phyloP scores from a whole-genome alignment of 1,140 invertebrate genomes.

The Caenorhabditis inopinata region DNA sequence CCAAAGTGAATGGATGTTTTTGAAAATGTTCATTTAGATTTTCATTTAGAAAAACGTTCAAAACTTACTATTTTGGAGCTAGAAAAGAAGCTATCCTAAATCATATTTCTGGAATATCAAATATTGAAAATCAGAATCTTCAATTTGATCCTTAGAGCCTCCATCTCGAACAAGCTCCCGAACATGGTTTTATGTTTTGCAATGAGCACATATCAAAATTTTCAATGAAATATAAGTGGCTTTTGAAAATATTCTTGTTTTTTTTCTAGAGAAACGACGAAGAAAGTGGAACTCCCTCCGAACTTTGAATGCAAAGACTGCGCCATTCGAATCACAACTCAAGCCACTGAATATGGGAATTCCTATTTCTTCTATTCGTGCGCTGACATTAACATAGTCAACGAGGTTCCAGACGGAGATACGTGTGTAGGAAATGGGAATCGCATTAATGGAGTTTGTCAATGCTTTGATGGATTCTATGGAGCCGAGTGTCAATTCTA shows the following conservation, averaged over 20 bases:
- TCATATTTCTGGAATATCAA: too few relatives aligned
- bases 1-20: too few relatives aligned
- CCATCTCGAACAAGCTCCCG: too few relatives aligned
- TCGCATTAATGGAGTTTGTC: conserved; percentile 45
- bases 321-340: conserved; percentile 80
- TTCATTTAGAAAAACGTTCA: too few relatives aligned
- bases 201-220: too few relatives aligned
- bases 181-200: too few relatives aligned
- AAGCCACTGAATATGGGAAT: conserved; percentile 83
- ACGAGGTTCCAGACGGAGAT: conserved; percentile 52
- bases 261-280: conserved; percentile 76
- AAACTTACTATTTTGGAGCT: too few relatives aligned
- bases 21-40: too few relatives aligned
- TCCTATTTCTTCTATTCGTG: conserved; percentile 90
- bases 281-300: conserved; percentile 77
- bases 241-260: background rate
- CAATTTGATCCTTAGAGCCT: too few relatives aligned
- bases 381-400: conserved; percentile 83
- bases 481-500: conserved; percentile 41
- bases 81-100: too few relatives aligned
- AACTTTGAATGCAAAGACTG: conserved; percentile 84
- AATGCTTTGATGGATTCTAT: conserved; percentile 41
- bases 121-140: too few relatives aligned
- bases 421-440: conserved; percentile 48
- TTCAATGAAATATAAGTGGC: background rate